phyloP scores from a whole-genome alignment of 2,888 invertebrate species.

The Xanthia icteritia region DNA sequence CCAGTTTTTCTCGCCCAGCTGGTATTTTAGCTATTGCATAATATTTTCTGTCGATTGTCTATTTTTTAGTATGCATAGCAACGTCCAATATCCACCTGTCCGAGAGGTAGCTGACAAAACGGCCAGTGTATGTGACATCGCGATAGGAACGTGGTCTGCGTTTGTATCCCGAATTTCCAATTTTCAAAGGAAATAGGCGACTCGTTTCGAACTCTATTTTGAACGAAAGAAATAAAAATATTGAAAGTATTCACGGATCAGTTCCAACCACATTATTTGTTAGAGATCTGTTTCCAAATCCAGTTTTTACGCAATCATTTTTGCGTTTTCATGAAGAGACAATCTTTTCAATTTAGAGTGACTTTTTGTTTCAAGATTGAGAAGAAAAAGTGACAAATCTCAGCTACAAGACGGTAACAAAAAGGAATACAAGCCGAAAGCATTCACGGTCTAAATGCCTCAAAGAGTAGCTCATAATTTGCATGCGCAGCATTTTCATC shows the following conservation, averaged over 20 bases:
- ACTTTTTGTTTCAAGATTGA: background rate
- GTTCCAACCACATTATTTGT: background rate
- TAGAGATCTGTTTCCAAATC: background rate
- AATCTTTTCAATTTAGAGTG: background rate
- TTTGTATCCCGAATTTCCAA: constrained; percentile 42
- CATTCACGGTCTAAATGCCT: constrained; percentile 67
- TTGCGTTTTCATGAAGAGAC: background rate
- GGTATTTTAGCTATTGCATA: background rate
- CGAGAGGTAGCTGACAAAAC: constrained; percentile 19
- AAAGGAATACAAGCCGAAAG: constrained; percentile 39
- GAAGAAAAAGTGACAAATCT: constrained; percentile 9
- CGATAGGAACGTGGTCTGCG: constrained; percentile 6
- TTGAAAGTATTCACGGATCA: background rate
- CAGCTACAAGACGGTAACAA: constrained; percentile 12
- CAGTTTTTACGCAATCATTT: background rate
- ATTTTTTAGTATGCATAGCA: constrained; percentile 3
- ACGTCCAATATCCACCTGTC: constrained; percentile 4
- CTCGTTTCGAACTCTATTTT: constrained; percentile 17
- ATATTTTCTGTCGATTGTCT: background rate
- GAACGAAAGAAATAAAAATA: background rate
- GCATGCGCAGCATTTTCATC: constrained; percentile 48
- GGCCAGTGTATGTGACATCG: constrained; percentile 9
- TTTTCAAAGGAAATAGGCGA: constrained; percentile 27
- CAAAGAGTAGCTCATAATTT: constrained; percentile 63
- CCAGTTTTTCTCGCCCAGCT: background rate